phyloP scores from a whole-genome alignment of 2,797 vertebrate species.

The Acanthornis magna region DNA sequence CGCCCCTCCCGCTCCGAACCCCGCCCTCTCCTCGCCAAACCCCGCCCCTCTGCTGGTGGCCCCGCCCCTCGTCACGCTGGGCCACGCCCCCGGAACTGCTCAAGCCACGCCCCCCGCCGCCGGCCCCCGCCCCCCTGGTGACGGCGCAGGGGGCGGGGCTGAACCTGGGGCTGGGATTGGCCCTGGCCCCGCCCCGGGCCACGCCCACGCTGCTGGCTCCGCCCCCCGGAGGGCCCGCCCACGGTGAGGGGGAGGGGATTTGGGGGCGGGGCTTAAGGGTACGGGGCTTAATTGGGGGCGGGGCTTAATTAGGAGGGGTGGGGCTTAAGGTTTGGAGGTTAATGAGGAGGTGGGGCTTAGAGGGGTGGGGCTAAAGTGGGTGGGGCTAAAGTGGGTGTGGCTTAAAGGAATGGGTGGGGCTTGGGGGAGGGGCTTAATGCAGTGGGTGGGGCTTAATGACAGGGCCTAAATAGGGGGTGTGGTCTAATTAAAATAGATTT shows the following conservation, averaged over 20 bases:
- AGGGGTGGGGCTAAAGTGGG: too few relatives aligned
- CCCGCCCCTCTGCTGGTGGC: neutral
- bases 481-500: too few relatives aligned
- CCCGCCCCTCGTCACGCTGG: neutral
- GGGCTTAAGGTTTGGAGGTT: too few relatives aligned
- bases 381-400: too few relatives aligned
- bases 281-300: too few relatives aligned
- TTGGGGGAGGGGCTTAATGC: too few relatives aligned
- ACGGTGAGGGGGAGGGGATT: neutral
- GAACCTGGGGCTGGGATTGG: neutral
- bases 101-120: neutral
- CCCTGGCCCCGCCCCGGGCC: neutral
- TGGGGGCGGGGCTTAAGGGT: too few relatives aligned
- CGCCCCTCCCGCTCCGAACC: neutral
- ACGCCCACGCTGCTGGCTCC: neutral
- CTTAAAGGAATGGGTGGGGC: too few relatives aligned
- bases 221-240: neutral
- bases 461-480: too few relatives aligned
- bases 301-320: too few relatives aligned
- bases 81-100: neutral
- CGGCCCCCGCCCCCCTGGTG: neutral
- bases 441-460: too few relatives aligned
- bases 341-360: too few relatives aligned
- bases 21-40: neutral
- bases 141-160: neutral